Percentiles rank a stretch among this genome's conserved stretches.
Evolutionary conservation across 2,113 vertebrate species (phyloP).

Genomic region (Engraulis encrasicolus): DNA sequence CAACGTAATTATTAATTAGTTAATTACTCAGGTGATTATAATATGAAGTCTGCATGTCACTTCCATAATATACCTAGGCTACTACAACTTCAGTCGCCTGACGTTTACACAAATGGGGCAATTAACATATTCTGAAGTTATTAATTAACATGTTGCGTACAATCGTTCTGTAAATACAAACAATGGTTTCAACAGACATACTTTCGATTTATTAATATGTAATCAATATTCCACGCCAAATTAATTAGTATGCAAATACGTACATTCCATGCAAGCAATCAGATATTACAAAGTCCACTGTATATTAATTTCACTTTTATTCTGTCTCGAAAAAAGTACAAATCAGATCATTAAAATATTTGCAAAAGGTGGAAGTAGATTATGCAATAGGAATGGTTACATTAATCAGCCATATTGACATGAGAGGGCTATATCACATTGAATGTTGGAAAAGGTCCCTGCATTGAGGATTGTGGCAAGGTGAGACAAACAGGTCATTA

Average conservation of each 20-base stretch:
- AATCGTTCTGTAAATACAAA: background rate
- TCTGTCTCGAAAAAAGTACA: background rate
- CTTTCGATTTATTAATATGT: background rate
- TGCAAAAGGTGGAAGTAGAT: background rate
- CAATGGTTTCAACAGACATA: background rate
- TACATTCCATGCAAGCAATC: background rate
- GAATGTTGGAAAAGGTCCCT: background rate
- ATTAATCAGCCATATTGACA: background rate
- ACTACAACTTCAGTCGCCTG: background rate
- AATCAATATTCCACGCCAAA: background rate
- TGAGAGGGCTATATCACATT: background rate
- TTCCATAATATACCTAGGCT: too few relatives aligned
- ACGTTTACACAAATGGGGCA: background rate
- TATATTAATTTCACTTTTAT: background rate
- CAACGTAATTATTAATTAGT: background rate
- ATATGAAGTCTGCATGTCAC: background rate
- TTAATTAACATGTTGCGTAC: constrained; percentile 15
- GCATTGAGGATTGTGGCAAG: background rate
- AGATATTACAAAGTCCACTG: background rate
- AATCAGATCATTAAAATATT: background rate
- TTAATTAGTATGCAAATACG: constrained; percentile 7
- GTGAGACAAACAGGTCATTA: background rate
- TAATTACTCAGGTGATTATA: background rate
- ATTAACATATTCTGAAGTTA: background rate
- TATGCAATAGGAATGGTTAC: too few relatives aligned